Evolutionary conservation across 1,140 invertebrate genomes (phyloP).

Genomic region (Portunus trituberculatus): DNA sequence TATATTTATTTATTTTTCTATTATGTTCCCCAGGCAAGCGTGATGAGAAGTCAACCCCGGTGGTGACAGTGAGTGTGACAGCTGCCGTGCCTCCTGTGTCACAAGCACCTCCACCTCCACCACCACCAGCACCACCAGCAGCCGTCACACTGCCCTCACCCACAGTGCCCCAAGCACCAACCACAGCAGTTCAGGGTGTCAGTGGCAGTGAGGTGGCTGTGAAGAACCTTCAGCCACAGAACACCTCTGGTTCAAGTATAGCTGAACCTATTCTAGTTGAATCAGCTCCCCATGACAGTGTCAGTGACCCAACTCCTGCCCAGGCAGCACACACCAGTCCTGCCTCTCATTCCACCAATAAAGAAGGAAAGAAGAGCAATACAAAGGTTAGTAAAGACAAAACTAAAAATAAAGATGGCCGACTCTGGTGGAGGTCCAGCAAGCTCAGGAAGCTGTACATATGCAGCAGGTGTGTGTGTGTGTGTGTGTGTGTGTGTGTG

Average conservation of each 20-base stretch:
- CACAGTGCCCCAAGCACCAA: not conserved
- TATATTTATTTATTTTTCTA: no score
- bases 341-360: not conserved
- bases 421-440: constrained; percentile 84
- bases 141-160: not conserved
- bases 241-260: not conserved
- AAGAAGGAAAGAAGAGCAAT: constrained; percentile 74
- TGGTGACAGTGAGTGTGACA: not conserved
- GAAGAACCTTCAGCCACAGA: not conserved
- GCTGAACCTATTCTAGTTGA: not conserved
- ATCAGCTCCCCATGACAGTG: not conserved
- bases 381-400: constrained; percentile 60
- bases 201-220: no score
- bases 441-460: constrained; percentile 74
- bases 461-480: constrained; percentile 50
- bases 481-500: no score
- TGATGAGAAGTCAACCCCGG: not conserved
- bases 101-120: not conserved
- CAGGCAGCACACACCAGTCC: not conserved
- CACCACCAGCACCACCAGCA: not conserved
- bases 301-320: constrained; percentile 40
- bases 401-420: constrained; percentile 85
- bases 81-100: not conserved
- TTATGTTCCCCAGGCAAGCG: not conserved
- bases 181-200: no score